Evolutionary conservation across 2,888 invertebrate species (phyloP), one percentile per base, ranked within the genome.

Genomic region (Drosophila putrida): DNA sequence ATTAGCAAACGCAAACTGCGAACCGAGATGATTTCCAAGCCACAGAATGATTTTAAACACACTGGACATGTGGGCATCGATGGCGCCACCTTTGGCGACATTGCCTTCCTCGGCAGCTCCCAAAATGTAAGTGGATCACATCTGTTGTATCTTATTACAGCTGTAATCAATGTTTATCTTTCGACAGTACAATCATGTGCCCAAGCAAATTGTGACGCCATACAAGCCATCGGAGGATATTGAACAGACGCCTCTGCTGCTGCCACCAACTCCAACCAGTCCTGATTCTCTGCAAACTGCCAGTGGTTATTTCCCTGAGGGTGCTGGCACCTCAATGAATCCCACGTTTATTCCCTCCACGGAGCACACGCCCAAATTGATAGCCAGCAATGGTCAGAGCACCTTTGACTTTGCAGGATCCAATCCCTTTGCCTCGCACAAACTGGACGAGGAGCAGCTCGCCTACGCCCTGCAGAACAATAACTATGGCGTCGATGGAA

Each of bases 51-150:
- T 92, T 95, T 99, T 20, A 97, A 98, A 89, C 99, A 99, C 91
- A 99, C 98, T 0, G 94, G 95, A 0, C 99, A 99, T 91, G 98
- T 99, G 10, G 99, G 99, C 0, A 94, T 98, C 44, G 99, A 99
- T 92, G 99, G 99, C 0, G 98, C 98, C 31, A 97, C 97, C 90
- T 99, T 99, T 92, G 99, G 99, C 2, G 98, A 99, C 92, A 95
- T 99, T 66, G 94, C 95, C 4, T 94, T 95, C 82, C 90, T 95
- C 15, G 92, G 92, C 47, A 93, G 90, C 69, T 90, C 92, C 3
- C 92, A 92, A 79, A 93, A 91, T 81, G 92, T 93, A 90, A 90
- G 85, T 6, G 1, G n/a, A 11, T 6, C 1, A 0, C 2, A 4
- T 8, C 5, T 2, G 9, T 0, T 28, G 2, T 49, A 8, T 11